Percentiles rank a stretch among this genome's conserved stretches.
These are phyloP conservation scores for Phenacoccus solenopsis DNA, from an alignment of 1,140 invertebrate genomes.

Conservation along the genomic window DNA sequence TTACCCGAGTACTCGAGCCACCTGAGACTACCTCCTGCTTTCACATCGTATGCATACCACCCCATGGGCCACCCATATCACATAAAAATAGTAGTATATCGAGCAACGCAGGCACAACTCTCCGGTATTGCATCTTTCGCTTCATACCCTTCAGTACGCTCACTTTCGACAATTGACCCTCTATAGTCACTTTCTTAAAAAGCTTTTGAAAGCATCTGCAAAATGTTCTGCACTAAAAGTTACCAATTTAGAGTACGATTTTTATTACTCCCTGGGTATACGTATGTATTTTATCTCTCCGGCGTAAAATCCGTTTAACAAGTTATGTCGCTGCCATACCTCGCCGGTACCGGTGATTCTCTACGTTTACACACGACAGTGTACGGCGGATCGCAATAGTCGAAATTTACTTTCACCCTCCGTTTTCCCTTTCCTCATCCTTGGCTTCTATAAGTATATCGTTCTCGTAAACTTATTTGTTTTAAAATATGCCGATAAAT, in stretches of 20 bases:
- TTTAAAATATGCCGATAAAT: too few species aligned
- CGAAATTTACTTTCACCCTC: too few species aligned
- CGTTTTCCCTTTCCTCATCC: too few species aligned
- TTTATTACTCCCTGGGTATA: not conserved
- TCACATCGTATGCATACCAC: not conserved
- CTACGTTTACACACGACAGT: too few species aligned
- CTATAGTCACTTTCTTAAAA: not conserved
- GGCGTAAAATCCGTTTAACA: conserved; percentile 1
- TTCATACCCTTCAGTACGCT: not conserved
- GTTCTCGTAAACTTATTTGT: too few species aligned
- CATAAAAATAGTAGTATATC: not conserved
- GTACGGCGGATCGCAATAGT: too few species aligned
- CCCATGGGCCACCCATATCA: not conserved
- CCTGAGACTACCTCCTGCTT: not conserved
- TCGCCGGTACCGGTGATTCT: not conserved
- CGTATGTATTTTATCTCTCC: not conserved
- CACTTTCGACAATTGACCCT: not conserved
- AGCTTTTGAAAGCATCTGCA: conserved; percentile 1
- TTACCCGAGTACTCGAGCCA: not conserved
- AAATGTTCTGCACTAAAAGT: conserved; percentile 2
- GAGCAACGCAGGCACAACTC: not conserved
- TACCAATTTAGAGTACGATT: conserved; percentile 2
- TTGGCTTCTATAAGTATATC: too few species aligned
- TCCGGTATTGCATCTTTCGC: not conserved
- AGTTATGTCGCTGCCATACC: not conserved